Evolutionary conservation across 2,113 vertebrate genomes (phyloP), one percentile per base, ranked within the genome.

Genomic region (Nipponia nippon): DNA sequence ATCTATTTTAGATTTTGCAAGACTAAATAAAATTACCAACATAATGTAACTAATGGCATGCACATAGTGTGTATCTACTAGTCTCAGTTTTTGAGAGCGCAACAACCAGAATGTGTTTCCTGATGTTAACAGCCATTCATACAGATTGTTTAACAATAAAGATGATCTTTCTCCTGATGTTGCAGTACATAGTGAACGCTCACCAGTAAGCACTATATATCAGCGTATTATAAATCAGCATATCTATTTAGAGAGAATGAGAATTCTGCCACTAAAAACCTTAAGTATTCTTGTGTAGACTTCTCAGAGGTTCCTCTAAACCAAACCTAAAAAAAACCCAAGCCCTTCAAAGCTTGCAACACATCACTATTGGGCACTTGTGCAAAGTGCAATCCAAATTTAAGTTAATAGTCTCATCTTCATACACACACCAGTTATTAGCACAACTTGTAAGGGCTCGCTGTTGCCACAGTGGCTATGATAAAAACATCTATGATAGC

Each of bases 1-100:
- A 92, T 83, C 94, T 87, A 91, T 97, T 90, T 89, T 85, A 93
- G 87, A 78, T 96, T 96, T 97, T 93, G 86, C 32, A 71, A 32
- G 71, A 66, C 49, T 85, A 83, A 89, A 93, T 52, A 69, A 93
- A 97, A 89, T 77, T 71, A 29, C 36, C 30, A 86, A 62, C 42
- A 71, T 13, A 61, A 87, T 15, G 10, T 63, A 91, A 82, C 29
- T 47, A 78, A 52, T 56, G 16, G 18, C 32, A 44, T 23, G 22
- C 25, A 78, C 7, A 23, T 11, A 20, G 34, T 14, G 3, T 26
- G 7, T 11, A 16, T 16, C 30, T 32, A 29, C 18, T 61, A 20
- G 16, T 36, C 38, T 88, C 49, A 46, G n/a, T 11, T 91, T 91
- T 55, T 65, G 34, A 77, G 50, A 77, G 46, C 32, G 42, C 30